phyloP scores from a whole-genome alignment of 2,888 invertebrate genomes.

The Holacanthella duospinosa region DNA sequence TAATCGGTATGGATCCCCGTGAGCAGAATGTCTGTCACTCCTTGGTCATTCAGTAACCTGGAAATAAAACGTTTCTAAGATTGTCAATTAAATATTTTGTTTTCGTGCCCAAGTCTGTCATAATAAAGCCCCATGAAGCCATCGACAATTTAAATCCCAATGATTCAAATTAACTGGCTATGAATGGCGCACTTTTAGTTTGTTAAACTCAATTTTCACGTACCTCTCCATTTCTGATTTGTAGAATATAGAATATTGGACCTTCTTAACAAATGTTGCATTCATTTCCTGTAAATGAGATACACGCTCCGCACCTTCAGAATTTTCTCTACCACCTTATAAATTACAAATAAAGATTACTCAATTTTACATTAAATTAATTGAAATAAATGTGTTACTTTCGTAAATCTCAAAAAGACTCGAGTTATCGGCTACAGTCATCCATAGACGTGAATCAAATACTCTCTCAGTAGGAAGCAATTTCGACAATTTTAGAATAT shows the following conservation, averaged over 20 bases:
- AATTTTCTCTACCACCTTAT: background rate
- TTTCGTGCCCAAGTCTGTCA: too few species aligned
- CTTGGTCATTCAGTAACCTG: conserved; percentile 3
- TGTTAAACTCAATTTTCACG: background rate
- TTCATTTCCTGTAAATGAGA: background rate
- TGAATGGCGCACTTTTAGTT: background rate
- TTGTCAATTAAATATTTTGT: background rate
- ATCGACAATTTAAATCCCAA: too few species aligned
- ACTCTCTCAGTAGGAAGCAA: conserved; percentile 7
- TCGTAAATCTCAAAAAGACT: background rate
- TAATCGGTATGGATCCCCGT: conserved; percentile 10
- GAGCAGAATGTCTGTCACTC: background rate
- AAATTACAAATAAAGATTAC: background rate
- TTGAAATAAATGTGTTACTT: background rate
- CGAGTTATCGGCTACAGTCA: conserved; percentile 2
- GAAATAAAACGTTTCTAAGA: background rate
- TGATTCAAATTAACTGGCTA: too few species aligned
- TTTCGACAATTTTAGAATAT: conserved; percentile 9
- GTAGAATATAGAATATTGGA: conserved; percentile 10
- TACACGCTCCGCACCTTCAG: background rate
- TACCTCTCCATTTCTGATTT: background rate
- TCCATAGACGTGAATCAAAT: conserved; percentile 11
- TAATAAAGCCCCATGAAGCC: too few species aligned
- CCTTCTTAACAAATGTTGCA: conserved; percentile 9
- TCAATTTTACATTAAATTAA: background rate